phyloP scores from a whole-genome alignment of 2,113 vertebrate genomes.

The Nothoprocta pentlandii region DNA sequence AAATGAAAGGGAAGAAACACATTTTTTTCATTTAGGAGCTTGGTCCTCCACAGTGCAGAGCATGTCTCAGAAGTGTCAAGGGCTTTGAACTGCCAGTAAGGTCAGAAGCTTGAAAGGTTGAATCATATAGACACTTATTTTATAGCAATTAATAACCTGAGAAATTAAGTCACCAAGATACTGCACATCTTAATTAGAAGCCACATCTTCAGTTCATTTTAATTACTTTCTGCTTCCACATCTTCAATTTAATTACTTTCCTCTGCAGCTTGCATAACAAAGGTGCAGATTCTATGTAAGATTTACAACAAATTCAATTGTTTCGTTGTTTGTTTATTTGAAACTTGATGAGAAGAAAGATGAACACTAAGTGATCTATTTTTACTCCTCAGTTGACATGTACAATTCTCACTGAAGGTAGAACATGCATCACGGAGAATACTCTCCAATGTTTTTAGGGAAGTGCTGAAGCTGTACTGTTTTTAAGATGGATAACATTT shows the following conservation, averaged over 20 bases:
- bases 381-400: background rate
- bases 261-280: conserved; percentile 7
- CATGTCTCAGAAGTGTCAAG: conserved; percentile 53
- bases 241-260: conserved; percentile 10
- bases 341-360: conserved; percentile 28
- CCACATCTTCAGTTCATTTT: background rate
- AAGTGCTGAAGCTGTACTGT: background rate
- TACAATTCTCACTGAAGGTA: background rate
- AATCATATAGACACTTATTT: conserved; percentile 46
- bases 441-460: background rate
- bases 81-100: conserved; percentile 44
- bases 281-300: background rate
- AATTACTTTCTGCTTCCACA: conserved; percentile 7
- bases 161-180: conserved; percentile 42
- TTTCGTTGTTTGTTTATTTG: conserved; percentile 23
- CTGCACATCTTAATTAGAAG: conserved; percentile 49
- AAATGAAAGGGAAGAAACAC: conserved; percentile 4
- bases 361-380: background rate
- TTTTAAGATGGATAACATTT: background rate
- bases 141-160: conserved; percentile 61
- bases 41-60: background rate
- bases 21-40: background rate
- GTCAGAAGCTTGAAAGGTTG: conserved; percentile 55
- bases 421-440: background rate
- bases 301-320: background rate